Evolutionary conservation across 2,888 invertebrate genomes (phyloP), one percentile per base, ranked within the genome.

Genomic region (Aleiodes alternator): DNA sequence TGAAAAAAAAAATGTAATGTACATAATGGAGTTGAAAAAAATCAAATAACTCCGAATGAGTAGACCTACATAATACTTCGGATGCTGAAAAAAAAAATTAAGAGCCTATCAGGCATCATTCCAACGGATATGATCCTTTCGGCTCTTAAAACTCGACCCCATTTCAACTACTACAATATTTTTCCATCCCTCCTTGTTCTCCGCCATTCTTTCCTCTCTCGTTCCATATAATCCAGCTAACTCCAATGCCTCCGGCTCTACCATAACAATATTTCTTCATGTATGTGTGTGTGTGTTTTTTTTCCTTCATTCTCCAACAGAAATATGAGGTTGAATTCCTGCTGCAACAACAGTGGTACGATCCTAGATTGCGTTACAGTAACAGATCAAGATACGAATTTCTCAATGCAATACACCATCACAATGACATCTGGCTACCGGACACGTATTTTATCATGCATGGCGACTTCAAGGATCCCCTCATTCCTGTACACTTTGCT

Each of bases 371-470:
- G 84, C 94, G 94, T 83, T 97, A 97, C 91, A 95, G 95, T 86
- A 97, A 97, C 91, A 95, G 95, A 90, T 96, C 96, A 83, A 93
- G 94, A 87, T 96, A 95, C 92, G 95, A 95, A 87, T 97, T 94
- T 90, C 92, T 97, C 85, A 97, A 97, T 91, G 97, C 96, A 81
- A 95, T 97, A 87, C 97, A 97, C 90, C 97, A 97, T 90, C 95
- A 96, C 92, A 94, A 96, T 89, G 94, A 96, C 88, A 95, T 97
- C 89, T 97, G 97, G 97, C 92, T 97, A 86, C 97, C 97, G 79
- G 97, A 97, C 91, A 97, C 97, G 76, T 97, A 97, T 90, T 97
- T 97, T 91, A 97, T 97, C 90, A 97, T 97, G 95, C 97, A 97
- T 91, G 97, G 97, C 80, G 97, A 97, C 91, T 97, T 97, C 91